Conservation (phyloP, 2,797 vertebrate genomes). For the Prunella strophiata region DNA sequence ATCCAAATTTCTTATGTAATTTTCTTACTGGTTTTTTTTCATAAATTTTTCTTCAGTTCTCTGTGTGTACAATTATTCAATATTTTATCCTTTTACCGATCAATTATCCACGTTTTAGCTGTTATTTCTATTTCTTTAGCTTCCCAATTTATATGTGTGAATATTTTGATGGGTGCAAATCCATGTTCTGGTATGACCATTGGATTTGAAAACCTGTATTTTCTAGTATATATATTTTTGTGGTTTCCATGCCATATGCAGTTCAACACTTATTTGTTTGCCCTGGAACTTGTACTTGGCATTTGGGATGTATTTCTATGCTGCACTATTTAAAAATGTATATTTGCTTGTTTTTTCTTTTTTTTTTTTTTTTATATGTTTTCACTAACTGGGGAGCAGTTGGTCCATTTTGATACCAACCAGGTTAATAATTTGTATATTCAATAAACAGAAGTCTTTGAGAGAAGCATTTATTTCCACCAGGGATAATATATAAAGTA, state of each 20-base stretch:
- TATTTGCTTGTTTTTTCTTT: neutral
- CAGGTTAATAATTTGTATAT: neutral
- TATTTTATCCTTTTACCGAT: neutral
- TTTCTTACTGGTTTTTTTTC: neutral
- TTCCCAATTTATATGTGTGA: neutral
- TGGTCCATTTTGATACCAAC: neutral
- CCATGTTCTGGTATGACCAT: neutral
- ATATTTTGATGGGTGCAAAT: neutral
- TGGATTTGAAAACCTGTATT: neutral
- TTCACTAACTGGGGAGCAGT: neutral
- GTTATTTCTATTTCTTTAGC: neutral
- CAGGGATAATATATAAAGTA: neutral
- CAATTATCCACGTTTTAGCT: neutral
- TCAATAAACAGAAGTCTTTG: neutral
- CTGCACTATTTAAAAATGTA: neutral
- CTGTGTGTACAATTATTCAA: neutral
- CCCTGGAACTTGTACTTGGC: neutral
- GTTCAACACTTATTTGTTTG: neutral
- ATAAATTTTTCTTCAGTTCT: neutral
- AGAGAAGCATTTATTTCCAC: neutral
- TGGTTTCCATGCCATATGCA: neutral
- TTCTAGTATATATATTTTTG: neutral
- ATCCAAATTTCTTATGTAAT: neutral
- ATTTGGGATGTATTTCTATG: neutral
- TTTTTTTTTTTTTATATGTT: neutral